phyloP scores from a whole-genome alignment of 2,797 vertebrate genomes.

The Gymnothorax reevesii region DNA sequence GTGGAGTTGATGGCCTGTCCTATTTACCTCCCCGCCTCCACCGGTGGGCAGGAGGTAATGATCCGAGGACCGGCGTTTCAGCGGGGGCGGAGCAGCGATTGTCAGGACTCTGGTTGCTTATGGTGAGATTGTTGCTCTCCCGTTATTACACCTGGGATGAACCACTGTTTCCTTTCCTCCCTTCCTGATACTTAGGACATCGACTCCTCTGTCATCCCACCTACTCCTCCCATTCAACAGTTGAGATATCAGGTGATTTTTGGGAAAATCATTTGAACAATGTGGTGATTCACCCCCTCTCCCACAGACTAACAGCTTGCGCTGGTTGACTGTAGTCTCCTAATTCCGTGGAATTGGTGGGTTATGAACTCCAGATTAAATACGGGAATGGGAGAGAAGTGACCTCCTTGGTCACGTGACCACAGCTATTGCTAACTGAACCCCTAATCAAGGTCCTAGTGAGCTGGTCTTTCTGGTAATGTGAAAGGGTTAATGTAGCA shows the following conservation, averaged over 20 bases:
- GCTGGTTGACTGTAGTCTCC: conserved; percentile 51
- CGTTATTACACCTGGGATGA: conserved; percentile 8
- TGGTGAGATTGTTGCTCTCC: conserved; percentile 33
- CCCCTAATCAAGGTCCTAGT: neutral
- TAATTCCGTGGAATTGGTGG: conserved; percentile 68
- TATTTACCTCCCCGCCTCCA: neutral
- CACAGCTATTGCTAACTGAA: neutral
- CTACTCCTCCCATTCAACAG: conserved; percentile 36
- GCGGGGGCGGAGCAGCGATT: conserved; percentile 23
- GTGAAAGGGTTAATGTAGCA: neutral
- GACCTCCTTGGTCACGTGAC: conserved; percentile 32
- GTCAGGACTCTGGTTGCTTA: conserved; percentile 19
- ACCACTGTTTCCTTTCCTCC: neutral
- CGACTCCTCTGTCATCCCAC: conserved; percentile 15
- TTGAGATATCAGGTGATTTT: conserved; percentile 45
- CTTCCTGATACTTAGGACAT: conserved; percentile 11
- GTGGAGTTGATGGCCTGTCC: neutral
- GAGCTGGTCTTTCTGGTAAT: neutral
- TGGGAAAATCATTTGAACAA: conserved; percentile 48
- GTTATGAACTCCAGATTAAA: conserved; percentile 48
- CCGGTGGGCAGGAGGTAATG: neutral
- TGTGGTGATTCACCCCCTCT: neutral
- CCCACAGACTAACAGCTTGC: conserved; percentile 6
- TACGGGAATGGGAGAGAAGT: conserved; percentile 46
- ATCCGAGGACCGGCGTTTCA: conserved; percentile 28